A percentile compares a stretch with the other conserved stretches of the same genome.
These are phyloP conservation scores for Prosapia bicincta DNA, from an alignment of 2,888 invertebrate species.

Conservation along the genomic window DNA sequence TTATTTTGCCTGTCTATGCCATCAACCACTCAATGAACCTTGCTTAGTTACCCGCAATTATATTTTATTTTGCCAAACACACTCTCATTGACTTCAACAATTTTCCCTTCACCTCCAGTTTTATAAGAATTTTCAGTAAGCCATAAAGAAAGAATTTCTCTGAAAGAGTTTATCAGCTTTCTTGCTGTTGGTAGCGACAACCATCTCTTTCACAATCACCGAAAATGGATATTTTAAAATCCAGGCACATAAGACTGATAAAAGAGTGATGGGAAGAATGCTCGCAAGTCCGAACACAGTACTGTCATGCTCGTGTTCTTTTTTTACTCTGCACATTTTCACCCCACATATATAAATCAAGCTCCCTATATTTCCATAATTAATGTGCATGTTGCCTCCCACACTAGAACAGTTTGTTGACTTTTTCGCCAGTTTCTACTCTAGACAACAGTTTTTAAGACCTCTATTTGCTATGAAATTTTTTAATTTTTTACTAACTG, in stretches of 20 bases:
- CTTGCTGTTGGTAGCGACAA: not conserved
- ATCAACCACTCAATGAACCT: constrained; percentile 2
- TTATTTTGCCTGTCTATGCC: too few relatives aligned
- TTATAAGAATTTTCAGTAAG: not conserved
- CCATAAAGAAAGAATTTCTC: not conserved
- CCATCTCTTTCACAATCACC: not conserved
- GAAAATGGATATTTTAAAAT: not conserved
- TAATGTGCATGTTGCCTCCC: too few relatives aligned
- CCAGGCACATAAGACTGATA: not conserved
- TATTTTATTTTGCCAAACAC: not conserved
- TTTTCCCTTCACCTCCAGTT: not conserved
- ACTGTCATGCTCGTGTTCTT: too few relatives aligned
- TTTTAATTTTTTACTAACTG: too few relatives aligned
- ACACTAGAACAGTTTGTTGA: too few relatives aligned
- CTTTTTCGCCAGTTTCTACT: too few relatives aligned
- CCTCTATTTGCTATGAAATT: too few relatives aligned
- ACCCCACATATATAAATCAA: too few relatives aligned
- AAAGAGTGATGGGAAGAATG: too few relatives aligned
- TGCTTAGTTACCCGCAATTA: not conserved
- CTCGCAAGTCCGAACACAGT: not conserved
- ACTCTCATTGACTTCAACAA: not conserved
- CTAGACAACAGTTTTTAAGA: too few relatives aligned
- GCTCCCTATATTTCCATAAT: too few relatives aligned
- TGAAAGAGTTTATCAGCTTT: not conserved
- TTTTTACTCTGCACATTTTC: too few relatives aligned